phyloP scores from a whole-genome alignment of 2,888 invertebrate genomes.

The Phyto melanocephala region DNA sequence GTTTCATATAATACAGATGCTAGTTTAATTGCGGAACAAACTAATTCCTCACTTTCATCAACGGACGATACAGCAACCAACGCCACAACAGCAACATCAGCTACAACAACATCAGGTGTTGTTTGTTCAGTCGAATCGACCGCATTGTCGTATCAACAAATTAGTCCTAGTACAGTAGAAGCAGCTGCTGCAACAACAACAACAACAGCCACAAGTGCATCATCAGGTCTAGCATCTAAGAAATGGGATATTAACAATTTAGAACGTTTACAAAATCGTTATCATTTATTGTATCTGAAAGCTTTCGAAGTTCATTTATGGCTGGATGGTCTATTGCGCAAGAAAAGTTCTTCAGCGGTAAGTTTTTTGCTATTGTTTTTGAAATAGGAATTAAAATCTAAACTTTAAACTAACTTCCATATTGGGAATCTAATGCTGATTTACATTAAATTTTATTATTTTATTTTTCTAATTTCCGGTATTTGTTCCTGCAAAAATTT shows the following conservation, averaged over 20 bases:
- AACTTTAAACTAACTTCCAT: too few species aligned
- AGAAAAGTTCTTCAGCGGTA: slow-evolving; percentile 83
- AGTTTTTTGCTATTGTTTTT: slow-evolving; percentile 70
- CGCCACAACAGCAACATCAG: slow-evolving; percentile 64
- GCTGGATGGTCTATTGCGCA: slow-evolving; percentile 88
- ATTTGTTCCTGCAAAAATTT: too few species aligned
- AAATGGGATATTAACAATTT: slow-evolving; percentile 75
- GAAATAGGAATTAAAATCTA: neutral
- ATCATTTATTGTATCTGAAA: slow-evolving; percentile 92
- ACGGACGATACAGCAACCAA: slow-evolving; percentile 71
- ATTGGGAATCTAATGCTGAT: too few species aligned
- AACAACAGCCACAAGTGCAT: slow-evolving; percentile 9
- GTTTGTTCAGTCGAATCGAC: slow-evolving; percentile 59
- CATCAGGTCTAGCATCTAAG: slow-evolving; percentile 25
- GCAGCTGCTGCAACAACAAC: slow-evolving; percentile 33
- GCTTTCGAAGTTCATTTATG: slow-evolving; percentile 96
- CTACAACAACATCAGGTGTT: slow-evolving; percentile 66
- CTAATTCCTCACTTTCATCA: slow-evolving; percentile 71
- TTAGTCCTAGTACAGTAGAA: slow-evolving; percentile 38
- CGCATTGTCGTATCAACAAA: slow-evolving; percentile 34
- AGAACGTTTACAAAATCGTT: slow-evolving; percentile 88
- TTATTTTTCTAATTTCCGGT: too few species aligned
- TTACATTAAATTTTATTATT: too few species aligned
- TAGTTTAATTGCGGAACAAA: slow-evolving; percentile 71
- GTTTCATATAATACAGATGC: slow-evolving; percentile 67